A percentile compares a stretch with the other conserved stretches of the same genome.
Evolutionary conservation across 2,113 vertebrate genomes (phyloP).

Genomic region (Halichoerus grypus): DNA sequence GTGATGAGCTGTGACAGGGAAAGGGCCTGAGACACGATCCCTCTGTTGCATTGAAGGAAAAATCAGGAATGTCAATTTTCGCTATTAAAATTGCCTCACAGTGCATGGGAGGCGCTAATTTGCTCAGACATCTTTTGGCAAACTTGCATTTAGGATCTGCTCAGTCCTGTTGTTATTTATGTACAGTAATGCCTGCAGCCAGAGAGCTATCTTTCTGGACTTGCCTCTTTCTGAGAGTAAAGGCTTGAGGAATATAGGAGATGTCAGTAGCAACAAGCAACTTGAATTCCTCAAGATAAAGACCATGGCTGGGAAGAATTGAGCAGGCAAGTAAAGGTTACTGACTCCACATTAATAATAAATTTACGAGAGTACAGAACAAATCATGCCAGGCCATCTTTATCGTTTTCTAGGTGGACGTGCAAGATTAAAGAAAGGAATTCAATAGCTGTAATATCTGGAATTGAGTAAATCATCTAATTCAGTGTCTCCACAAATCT

Average conservation of each 20-base stretch:
- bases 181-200: slow-evolving; percentile 12
- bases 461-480: slow-evolving; percentile 85
- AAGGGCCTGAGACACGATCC: neutral
- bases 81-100: slow-evolving; percentile 9
- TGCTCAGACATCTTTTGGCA: slow-evolving; percentile 70
- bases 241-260: slow-evolving; percentile 72
- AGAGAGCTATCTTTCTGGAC: slow-evolving; percentile 59
- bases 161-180: slow-evolving; percentile 69
- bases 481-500: slow-evolving; percentile 81
- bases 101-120: slow-evolving; percentile 55
- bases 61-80: slow-evolving; percentile 8
- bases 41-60: slow-evolving; percentile 16
- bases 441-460: slow-evolving; percentile 82
- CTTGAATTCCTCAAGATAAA: slow-evolving; percentile 80
- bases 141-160: neutral
- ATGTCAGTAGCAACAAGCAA: slow-evolving; percentile 80
- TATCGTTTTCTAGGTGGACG: slow-evolving; percentile 80
- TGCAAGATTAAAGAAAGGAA: slow-evolving; percentile 84
- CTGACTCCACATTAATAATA: slow-evolving; percentile 75
- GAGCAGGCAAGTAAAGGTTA: slow-evolving; percentile 74
- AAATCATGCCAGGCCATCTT: slow-evolving; percentile 80
- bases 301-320: slow-evolving; percentile 76
- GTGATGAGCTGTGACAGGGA: slow-evolving; percentile 13
- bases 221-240: slow-evolving; percentile 66
- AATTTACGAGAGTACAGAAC: slow-evolving; percentile 70